Conservation (phyloP, 2,113 vertebrate genomes). For the Noctilio leporinus region DNA sequence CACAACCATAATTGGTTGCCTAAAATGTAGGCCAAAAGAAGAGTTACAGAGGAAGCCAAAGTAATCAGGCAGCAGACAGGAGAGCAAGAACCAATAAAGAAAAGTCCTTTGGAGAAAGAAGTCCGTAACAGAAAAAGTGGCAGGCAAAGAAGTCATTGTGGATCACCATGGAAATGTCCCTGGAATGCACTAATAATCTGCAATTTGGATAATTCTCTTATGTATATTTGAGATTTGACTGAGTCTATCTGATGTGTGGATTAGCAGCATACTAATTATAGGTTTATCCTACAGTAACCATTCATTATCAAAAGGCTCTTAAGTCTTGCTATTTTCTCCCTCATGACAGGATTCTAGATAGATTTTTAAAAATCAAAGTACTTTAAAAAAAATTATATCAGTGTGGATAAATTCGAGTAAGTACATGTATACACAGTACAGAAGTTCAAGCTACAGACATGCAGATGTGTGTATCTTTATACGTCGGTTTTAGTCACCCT, state of each 20-base stretch:
- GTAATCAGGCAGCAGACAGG: background rate
- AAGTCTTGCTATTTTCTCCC: constrained; percentile 27
- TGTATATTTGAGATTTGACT: constrained; percentile 41
- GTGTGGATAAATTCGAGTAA: constrained; percentile 16
- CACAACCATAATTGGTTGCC: background rate
- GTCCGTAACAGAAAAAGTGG: background rate
- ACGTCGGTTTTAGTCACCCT: constrained; percentile 26
- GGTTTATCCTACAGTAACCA: constrained; percentile 35
- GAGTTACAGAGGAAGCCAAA: background rate
- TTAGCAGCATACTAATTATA: constrained; percentile 37
- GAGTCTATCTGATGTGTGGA: constrained; percentile 31
- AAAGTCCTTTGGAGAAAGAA: background rate
- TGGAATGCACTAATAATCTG: constrained; percentile 36
- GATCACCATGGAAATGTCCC: constrained; percentile 11
- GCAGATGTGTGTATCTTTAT: background rate
- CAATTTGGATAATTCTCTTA: constrained; percentile 32
- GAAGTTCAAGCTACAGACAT: background rate
- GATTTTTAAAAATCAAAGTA: constrained; percentile 66
- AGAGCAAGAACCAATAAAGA: background rate
- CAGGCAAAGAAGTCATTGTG: background rate
- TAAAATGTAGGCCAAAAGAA: background rate
- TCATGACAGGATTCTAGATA: constrained; percentile 40
- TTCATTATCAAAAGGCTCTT: constrained; percentile 42
- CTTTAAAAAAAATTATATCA: constrained; percentile 47
- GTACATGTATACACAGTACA: background rate